Percentiles rank a stretch among this genome's conserved stretches.
phyloP scores from a whole-genome alignment of 2,113 vertebrate genomes.

The Salvelinus fontinalis region DNA sequence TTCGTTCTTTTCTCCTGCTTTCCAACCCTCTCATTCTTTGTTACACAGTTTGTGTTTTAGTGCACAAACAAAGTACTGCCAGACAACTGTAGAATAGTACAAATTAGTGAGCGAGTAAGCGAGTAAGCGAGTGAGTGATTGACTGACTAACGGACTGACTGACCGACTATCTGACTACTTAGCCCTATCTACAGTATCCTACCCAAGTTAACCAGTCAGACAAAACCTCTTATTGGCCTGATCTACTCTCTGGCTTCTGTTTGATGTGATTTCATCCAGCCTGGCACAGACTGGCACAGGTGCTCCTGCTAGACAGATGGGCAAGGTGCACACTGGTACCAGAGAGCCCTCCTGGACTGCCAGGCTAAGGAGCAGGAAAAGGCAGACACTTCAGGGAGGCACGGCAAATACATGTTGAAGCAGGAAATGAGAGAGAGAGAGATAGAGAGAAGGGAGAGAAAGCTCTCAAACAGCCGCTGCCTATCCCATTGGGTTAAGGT shows the following conservation, averaged over 20 bases:
- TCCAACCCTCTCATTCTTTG: not conserved
- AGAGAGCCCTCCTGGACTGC: not conserved
- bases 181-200: not conserved
- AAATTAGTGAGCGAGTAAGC: too few species aligned
- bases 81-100: too few species aligned
- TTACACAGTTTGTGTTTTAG: not conserved
- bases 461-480: too few species aligned
- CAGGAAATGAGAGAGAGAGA: not conserved
- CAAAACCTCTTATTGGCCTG: not conserved
- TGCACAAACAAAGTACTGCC: too few species aligned
- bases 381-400: not conserved
- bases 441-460: not conserved
- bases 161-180: too few species aligned
- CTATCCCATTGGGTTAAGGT: not conserved
- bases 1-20: not conserved
- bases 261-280: not conserved
- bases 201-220: not conserved
- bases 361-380: not conserved
- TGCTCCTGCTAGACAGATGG: slow-evolving; percentile 14
- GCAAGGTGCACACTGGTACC: not conserved
- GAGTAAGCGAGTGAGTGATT: accelerated
- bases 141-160: too few species aligned
- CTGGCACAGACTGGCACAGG: slow-evolving; percentile 3
- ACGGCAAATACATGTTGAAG: not conserved
- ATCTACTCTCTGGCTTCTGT: not conserved